Conservation (phyloP, 1,140 invertebrate species). For the Drosophila athabasca region DNA sequence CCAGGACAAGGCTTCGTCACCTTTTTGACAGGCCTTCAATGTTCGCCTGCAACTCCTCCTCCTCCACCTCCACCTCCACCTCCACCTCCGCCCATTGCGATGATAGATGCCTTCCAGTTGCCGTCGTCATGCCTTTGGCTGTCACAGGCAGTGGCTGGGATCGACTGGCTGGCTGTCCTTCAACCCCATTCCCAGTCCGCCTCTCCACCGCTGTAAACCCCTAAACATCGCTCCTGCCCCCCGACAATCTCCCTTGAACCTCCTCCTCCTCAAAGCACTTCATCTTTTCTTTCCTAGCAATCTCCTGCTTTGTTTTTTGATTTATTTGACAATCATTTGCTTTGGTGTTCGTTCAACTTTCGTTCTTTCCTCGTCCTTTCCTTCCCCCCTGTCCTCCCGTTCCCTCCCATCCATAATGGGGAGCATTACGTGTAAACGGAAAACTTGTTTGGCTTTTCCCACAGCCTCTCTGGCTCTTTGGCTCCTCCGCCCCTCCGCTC, state of each 20-base stretch:
- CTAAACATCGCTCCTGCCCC: conserved; percentile 14
- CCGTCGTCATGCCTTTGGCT: too few relatives aligned
- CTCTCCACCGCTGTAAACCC: not conserved
- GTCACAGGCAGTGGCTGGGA: too few relatives aligned
- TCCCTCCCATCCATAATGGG: conserved; percentile 43
- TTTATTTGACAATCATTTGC: conserved; percentile 82
- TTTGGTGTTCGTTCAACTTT: conserved; percentile 25
- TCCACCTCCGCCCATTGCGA: conserved; percentile 5
- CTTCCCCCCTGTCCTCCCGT: too few relatives aligned
- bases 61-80: not conserved
- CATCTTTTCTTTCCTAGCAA: conserved; percentile 24
- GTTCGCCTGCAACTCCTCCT: not conserved
- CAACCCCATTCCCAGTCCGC: not conserved
- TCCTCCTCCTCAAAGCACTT: conserved; percentile 20
- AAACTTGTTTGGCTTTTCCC: conserved; percentile 52
- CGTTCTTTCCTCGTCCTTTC: conserved; percentile 1
- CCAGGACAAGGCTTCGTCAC: conserved; percentile 62
- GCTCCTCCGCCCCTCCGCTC: not conserved
- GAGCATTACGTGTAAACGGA: conserved; percentile 69
- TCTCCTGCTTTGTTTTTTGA: conserved; percentile 57
- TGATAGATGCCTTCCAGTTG: conserved; percentile 37
- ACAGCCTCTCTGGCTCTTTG: conserved; percentile 4
- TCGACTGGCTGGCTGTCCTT: too few relatives aligned
- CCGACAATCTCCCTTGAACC: not conserved
- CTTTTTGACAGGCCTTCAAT: conserved; percentile 59